Conservation (phyloP, 2,888 invertebrate genomes). For the Tenthredo scrophulariae region DNA sequence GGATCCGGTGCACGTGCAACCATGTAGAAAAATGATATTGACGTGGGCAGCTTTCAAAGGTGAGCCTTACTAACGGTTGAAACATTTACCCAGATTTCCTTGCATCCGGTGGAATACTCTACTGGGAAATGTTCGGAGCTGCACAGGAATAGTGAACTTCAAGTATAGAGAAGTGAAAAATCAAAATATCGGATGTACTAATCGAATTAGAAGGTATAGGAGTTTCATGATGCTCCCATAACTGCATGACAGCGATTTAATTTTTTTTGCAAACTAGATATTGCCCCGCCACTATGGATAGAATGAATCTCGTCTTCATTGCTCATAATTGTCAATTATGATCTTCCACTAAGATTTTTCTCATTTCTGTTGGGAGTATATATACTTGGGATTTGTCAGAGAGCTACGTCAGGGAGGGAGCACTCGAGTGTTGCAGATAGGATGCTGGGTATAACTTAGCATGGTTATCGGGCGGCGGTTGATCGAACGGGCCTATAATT, state of each 20-base stretch:
- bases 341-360: neutral
- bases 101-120: neutral
- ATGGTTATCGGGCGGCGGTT: constrained; percentile 58
- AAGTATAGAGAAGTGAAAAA: neutral
- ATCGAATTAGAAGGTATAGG: neutral
- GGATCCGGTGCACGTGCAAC: constrained; percentile 27
- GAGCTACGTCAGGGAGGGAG: neutral
- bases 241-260: neutral
- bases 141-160: neutral
- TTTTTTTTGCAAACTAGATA: neutral
- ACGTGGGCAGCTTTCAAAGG: constrained; percentile 37
- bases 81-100: neutral
- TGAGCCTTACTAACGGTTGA: constrained; percentile 14
- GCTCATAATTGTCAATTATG: neutral
- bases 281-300: neutral
- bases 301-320: neutral
- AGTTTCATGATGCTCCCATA: neutral
- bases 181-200: neutral
- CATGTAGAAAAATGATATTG: constrained; percentile 26
- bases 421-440: constrained; percentile 24
- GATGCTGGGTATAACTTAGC: constrained; percentile 55
- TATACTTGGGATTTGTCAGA: neutral
- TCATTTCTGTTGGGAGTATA: neutral
- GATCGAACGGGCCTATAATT: constrained; percentile 63
- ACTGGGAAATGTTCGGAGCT: neutral